Evolutionary conservation across 2,888 invertebrate genomes (phyloP).

Genomic region (Tetragonisca angustula): DNA sequence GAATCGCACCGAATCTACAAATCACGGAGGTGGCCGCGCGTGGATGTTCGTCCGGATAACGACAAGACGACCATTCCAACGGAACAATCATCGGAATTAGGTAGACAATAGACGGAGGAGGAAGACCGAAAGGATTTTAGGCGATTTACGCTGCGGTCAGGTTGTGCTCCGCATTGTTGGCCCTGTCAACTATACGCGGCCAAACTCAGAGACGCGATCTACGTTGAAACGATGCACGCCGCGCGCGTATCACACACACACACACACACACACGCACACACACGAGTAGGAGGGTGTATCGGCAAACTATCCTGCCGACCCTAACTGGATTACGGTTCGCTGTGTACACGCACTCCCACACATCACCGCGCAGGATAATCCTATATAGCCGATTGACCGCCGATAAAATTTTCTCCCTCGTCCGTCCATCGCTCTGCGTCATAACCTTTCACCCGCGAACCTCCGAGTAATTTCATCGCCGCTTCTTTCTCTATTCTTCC

Average conservation of each 20-base stretch:
- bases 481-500: background rate
- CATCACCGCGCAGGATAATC: constrained; percentile 70
- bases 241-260: background rate
- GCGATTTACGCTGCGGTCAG: constrained; percentile 77
- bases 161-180: constrained; percentile 74
- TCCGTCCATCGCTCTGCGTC: constrained; percentile 58
- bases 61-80: constrained; percentile 24
- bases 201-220: constrained; percentile 50
- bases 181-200: constrained; percentile 75
- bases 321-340: constrained; percentile 76
- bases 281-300: constrained; percentile 47
- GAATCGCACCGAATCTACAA: fast-evolving
- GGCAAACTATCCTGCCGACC: constrained; percentile 72
- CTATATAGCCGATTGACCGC: constrained; percentile 75
- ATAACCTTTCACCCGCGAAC: constrained; percentile 57
- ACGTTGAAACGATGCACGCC: constrained; percentile 48
- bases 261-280: background rate
- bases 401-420: constrained; percentile 72
- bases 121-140: constrained; percentile 68
- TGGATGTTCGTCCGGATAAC: background rate
- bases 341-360: constrained; percentile 64
- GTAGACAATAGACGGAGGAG: constrained; percentile 15
- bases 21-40: background rate
- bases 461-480: constrained; percentile 65
- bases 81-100: constrained; percentile 33